Evolutionary conservation across 1,140 invertebrate genomes (phyloP), one percentile per base, ranked within the genome.

Genomic region (Aphaenogaster ashmeadi): DNA sequence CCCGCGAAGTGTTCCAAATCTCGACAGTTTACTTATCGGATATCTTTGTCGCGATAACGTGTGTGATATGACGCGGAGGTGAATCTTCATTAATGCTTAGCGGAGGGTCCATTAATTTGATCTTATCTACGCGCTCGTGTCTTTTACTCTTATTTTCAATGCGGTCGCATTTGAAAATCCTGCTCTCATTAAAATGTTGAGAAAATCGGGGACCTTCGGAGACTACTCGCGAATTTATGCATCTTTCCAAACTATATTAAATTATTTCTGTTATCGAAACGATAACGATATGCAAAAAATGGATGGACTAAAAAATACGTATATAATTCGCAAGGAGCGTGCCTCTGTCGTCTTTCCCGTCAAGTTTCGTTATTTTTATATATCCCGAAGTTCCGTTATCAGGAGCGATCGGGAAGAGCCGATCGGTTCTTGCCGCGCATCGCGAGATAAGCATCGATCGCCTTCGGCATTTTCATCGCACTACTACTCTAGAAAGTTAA

Each of bases 21-120:
- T 47, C 54, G 67, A 74, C 27, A 58, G 15, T 58, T 56, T 38
- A 83, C 52, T 74, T 60, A 74, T 74, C 80, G 18, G 52, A 72
- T 60, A 83, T 44, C 21, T 81, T 81, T 54, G 38, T 81, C 67
- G 54, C 67, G 66, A 41, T 81, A 81, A 69, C 52, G 52, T 47
- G 67, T 60, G 41, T 38, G 54, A 74, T 83, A 83, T 60, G 80
- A 83, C 52, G 79, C 66, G 52, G 52, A 72, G 41, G 79, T 38
- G 67, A 72, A 74, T 83, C 66, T 83, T 58, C 79, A 71, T 83
- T 83, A 83, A 83, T 60, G 80, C 80, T 83, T 74, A 74, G 41
- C 38, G 7, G 54, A 21, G 80, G 27, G 41, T 41, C 54, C 69
- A 83, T 83, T 83, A 83, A 58, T 83, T 83, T 74, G 67, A 83